Evolutionary conservation across 2,888 invertebrate species (phyloP).

Genomic region (Odontomyia ornata): DNA sequence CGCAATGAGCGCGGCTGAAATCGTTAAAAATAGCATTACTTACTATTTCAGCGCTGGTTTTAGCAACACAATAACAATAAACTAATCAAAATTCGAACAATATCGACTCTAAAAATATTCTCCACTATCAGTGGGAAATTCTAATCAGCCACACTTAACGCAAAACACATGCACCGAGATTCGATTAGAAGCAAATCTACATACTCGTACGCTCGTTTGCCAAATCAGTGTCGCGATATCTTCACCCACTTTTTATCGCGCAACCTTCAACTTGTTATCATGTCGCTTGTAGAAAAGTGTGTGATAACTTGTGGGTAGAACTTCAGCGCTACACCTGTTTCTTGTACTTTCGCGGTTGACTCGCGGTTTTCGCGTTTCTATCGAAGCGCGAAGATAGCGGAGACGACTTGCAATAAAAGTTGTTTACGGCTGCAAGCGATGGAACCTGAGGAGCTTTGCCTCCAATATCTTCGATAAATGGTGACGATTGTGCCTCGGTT

Average conservation of each 20-base stretch:
- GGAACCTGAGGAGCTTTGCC: too few relatives aligned
- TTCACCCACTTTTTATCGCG: background rate
- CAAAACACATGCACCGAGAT: background rate
- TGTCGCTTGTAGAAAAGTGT: background rate
- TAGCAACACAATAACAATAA: too few relatives aligned
- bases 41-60: too few relatives aligned
- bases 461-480: too few relatives aligned
- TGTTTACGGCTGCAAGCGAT: too few relatives aligned
- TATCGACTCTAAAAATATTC: background rate
- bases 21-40: too few relatives aligned
- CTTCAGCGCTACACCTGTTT: conserved; percentile 1
- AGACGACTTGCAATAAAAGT: too few relatives aligned
- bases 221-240: conserved; percentile 2
- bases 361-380: background rate
- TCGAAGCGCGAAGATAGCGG: too few relatives aligned
- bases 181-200: background rate
- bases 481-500: too few relatives aligned
- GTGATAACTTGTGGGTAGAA: background rate
- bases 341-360: background rate
- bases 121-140: background rate
- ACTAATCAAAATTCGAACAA: too few relatives aligned
- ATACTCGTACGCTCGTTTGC: too few relatives aligned
- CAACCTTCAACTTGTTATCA: conserved; percentile 1
- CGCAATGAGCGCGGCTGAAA: too few relatives aligned
- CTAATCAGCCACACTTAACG: background rate